Evolutionary conservation across 2,888 invertebrate species (phyloP), one percentile per base, ranked within the genome.

Genomic region (Autographa gamma): DNA sequence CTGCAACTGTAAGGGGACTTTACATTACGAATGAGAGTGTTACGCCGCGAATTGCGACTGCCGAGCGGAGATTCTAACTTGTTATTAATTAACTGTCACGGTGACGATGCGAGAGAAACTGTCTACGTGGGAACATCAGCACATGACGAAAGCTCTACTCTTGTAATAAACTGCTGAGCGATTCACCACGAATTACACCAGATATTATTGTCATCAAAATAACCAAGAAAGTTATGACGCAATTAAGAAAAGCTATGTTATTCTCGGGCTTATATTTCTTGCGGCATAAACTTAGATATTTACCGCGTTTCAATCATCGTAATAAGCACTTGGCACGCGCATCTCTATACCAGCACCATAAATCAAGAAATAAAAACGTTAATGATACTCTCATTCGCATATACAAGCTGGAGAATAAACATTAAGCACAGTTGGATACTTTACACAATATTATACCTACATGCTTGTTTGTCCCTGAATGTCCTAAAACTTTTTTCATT

Each of bases 51-150:
- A 86, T 83, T 82, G 77, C 79, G 79, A 75, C 82, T 84, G 82
- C 70, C 71, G 75, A 77, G 80, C 69, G 85, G 84, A 88, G 88
- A 90, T 89, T 90, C 87, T 84, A 87, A 88, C 88, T 90, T 89
- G 85, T 90, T 90, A 91, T 90, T 92, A 92, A 91, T 90, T 92
- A 91, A 88, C 85, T 88, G 88, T 85, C 88, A 86, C 82, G 62
- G 77, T 75, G 80, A 78, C 71, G 75, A 48, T 54, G 31, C 71
- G 71, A 65, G 76, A 61, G 68, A 77, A 62, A 75, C 72, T 79
- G 74, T 58, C 79, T 68, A 81, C 86, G 86, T 89, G 89, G 88
- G 88, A 92, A 90, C 77, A 70, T 72, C 73, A 59, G 69, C 89
- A 88, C 84, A 85, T 89, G 90, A 85, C 81, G 81, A 85, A 82